A percentile compares a stretch with the other conserved stretches of the same genome.
Conservation (phyloP, 2,113 vertebrate species). For the Zosterops hypoxanthus region DNA sequence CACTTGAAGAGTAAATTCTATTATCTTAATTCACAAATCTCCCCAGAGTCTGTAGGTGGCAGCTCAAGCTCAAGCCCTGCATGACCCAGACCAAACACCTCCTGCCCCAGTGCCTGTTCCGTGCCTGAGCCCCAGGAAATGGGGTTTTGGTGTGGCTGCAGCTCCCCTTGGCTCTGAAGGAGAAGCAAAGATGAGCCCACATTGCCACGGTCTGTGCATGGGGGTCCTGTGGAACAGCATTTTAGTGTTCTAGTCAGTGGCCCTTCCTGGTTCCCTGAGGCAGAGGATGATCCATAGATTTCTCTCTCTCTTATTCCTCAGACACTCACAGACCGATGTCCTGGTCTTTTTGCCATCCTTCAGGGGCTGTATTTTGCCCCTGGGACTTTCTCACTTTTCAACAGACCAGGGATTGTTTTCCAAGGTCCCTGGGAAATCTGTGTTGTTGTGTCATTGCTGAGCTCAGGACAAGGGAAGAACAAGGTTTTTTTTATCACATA, state of each 20-base stretch:
- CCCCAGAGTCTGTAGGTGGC: not conserved
- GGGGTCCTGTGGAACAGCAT: not conserved
- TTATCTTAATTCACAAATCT: not conserved
- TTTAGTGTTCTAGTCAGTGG: not conserved
- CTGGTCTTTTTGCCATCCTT: not conserved
- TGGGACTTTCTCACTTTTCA: not conserved
- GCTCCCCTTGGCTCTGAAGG: not conserved
- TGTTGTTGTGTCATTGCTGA: not conserved
- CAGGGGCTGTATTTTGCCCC: not conserved
- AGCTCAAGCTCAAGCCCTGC: not conserved
- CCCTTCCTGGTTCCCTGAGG: not conserved
- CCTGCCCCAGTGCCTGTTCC: not conserved
- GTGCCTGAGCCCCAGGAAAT: not conserved
- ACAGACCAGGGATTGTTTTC: not conserved
- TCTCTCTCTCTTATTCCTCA: not conserved
- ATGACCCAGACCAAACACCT: rapidly evolving
- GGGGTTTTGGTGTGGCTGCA: not conserved
- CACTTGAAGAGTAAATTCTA: not conserved
- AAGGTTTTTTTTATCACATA: not conserved
- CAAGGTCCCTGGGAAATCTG: not conserved
- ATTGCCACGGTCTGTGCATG: not conserved
- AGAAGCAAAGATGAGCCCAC: not conserved
- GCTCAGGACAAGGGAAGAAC: not conserved
- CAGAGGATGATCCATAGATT: not conserved
- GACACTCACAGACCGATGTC: not conserved